These are phyloP conservation scores for Tetraodon nigroviridis DNA, from an alignment of 2,113 vertebrate genomes.

Conservation along the genomic window DNA sequence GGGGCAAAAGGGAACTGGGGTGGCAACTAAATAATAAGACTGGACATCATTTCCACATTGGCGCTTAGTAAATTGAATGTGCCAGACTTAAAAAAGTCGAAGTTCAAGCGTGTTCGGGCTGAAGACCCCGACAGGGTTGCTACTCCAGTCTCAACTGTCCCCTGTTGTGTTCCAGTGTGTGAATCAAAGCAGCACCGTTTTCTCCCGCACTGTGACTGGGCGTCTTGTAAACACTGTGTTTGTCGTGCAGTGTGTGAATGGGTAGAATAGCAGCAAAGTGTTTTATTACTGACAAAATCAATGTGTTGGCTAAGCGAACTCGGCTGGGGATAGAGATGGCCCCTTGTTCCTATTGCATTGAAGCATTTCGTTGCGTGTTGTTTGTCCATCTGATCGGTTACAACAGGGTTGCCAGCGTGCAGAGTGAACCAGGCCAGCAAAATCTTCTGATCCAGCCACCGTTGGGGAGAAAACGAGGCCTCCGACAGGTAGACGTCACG, in stretches of 20 bases:
- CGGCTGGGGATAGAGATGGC: background rate
- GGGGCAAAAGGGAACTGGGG: constrained; percentile 61
- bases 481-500: constrained; percentile 81
- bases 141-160: constrained; percentile 66
- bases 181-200: constrained; percentile 59
- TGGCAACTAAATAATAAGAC: constrained; percentile 36
- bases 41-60: background rate
- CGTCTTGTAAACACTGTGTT: constrained; percentile 48
- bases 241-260: constrained; percentile 41
- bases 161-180: constrained; percentile 66
- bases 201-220: constrained; percentile 53
- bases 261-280: constrained; percentile 42
- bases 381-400: constrained; percentile 18
- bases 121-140: constrained; percentile 44
- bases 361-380: constrained; percentile 12
- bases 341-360: background rate
- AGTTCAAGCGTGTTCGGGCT: background rate
- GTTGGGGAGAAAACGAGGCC: constrained; percentile 89
- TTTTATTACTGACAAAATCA: constrained; percentile 9
- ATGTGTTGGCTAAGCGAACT: background rate
- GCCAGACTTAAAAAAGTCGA: background rate
- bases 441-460: constrained; percentile 92
- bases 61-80: background rate
- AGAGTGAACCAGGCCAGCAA: constrained; percentile 97
- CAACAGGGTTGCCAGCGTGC: constrained; percentile 94